Percentiles rank a stretch among this genome's conserved stretches.
These are phyloP conservation scores for Crax fasciolata DNA, from an alignment of 2,797 vertebrate species.

Conservation along the genomic window DNA sequence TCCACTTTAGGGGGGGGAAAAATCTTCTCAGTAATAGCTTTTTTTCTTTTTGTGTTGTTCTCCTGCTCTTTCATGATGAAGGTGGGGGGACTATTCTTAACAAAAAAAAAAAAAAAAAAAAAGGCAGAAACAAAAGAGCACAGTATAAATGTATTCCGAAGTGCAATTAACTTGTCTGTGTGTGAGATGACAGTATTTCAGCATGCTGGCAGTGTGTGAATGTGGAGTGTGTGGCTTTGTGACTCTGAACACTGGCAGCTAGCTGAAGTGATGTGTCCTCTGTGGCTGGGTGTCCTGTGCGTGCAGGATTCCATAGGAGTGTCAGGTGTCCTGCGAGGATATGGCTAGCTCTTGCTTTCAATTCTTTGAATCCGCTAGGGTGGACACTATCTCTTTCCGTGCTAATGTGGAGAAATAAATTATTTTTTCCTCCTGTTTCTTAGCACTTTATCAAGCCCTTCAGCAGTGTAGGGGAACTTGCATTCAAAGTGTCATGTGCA, in stretches of 20 bases:
- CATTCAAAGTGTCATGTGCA: not conserved
- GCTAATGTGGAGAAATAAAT: not conserved
- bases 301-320: not conserved
- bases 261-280: not conserved
- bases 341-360: not conserved
- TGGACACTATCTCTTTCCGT: not conserved
- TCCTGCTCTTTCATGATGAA: not conserved
- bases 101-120: not conserved
- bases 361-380: not conserved
- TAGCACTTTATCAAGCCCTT: not conserved
- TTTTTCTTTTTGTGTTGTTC: not conserved
- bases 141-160: not conserved
- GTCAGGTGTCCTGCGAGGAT: not conserved
- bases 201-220: not conserved
- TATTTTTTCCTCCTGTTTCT: not conserved
- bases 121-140: not conserved
- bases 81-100: not conserved
- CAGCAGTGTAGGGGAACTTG: not conserved
- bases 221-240: not conserved
- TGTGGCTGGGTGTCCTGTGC: accelerated
- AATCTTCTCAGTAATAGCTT: not conserved
- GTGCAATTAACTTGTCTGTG: constrained; percentile 4
- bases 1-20: not conserved
- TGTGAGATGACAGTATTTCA: not conserved
- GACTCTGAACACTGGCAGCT: not conserved